Base-by-base conservation (phyloP, 2,888 invertebrate genomes). In the Listrodromus nycthemerus region DNA sequence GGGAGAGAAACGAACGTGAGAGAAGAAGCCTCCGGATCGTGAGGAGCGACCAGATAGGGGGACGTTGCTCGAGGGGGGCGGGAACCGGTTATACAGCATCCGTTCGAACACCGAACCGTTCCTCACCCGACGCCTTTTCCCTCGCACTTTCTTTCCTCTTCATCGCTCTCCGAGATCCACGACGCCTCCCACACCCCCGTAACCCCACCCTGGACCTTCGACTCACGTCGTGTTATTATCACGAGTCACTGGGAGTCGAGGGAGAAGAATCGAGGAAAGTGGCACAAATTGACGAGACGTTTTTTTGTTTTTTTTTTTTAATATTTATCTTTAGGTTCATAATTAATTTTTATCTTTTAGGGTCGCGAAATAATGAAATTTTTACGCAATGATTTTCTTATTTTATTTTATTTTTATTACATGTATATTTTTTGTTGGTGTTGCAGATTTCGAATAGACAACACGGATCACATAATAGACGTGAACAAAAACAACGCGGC, bases 401-500 rank as follows among this genome's bases (percentile, higher is more conserved):
- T 50, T 8, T 70, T 63, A 48, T 30, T 16, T 66, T 4, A 45
- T 2, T 30, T 63, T 45, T 3, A 45, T 67, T 70, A 37, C 67
- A 45, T 37, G 48, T 71, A 80, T 86, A 87, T 88, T 86, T 83
- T 92, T 89, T 41, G 92, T 89, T 45, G 41, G 3, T 92, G 90
- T 94, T 94, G 88, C 95, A 95, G 95, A 96, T 98, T 98, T 95
- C 96, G 98, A 94, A 98, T 98, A 95, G 98, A 98, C 95, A 98
- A 98, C 94, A 98, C 98, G 69, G 98, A 98, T 94, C 98, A 98
- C 94, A 98, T 98, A 94, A 98, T 98, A 94, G 98, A 98, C 94
- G 97, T 98, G 90, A 98, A 98, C 95, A 97, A 97, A 94, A 97
- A 98, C 89, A 98, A 98, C 94, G 96, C 97, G 89, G 97, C 97